phyloP scores from a whole-genome alignment of 2,888 invertebrate species.

The Hirtodrosophila cameraria region DNA sequence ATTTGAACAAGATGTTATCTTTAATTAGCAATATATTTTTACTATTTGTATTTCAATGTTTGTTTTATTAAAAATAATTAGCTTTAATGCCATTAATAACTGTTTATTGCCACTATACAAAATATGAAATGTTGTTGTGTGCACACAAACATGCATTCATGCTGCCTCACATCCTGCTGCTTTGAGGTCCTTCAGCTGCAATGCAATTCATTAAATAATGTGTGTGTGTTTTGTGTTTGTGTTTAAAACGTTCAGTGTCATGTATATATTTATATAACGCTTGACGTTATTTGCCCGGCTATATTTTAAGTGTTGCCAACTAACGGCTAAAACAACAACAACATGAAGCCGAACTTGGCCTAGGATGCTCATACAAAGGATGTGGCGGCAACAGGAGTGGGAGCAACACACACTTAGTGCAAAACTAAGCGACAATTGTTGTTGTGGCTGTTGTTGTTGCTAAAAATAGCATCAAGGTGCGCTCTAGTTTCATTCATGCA shows the following conservation, averaged over 20 bases:
- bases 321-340: conserved; percentile 26
- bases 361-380: conserved; percentile 42
- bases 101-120: too few species aligned
- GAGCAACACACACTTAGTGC: conserved; percentile 64
- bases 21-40: too few species aligned
- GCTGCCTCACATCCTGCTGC: too few species aligned
- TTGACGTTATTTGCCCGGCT: conserved; percentile 58
- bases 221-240: too few species aligned
- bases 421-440: conserved; percentile 70
- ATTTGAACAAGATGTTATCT: too few species aligned
- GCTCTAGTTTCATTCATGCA: conserved; percentile 65
- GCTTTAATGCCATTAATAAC: too few species aligned
- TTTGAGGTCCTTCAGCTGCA: conserved; percentile 32
- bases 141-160: too few species aligned
- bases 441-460: conserved; percentile 36
- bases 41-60: too few species aligned
- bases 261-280: conserved; percentile 62
- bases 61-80: too few species aligned
- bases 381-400: conserved; percentile 25
- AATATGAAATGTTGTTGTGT: too few species aligned
- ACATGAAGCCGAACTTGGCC: conserved; percentile 31
- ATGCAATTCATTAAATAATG: conserved; percentile 45
- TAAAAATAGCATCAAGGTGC: conserved; percentile 77
- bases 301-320: conserved; percentile 60
- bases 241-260: conserved; percentile 34